Conservation (phyloP, 2,888 invertebrate species). For the Apamea monoglypha region DNA sequence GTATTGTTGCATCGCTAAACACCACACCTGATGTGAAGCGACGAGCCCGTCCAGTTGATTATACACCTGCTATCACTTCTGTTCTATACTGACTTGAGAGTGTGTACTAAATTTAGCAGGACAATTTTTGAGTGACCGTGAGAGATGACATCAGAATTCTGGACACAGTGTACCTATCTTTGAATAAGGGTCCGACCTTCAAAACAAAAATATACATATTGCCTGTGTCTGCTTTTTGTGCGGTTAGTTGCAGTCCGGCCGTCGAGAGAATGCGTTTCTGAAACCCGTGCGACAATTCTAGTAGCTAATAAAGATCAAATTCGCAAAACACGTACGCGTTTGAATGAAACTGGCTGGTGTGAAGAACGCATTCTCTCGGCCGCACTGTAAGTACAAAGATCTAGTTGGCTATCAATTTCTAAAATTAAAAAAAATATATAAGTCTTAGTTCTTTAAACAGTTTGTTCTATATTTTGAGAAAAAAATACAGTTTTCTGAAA, state of each 20-base stretch:
- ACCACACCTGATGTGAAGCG: constrained; percentile 60
- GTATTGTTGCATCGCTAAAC: constrained; percentile 70
- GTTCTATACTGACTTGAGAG: constrained; percentile 30
- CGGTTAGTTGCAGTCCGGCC: not conserved
- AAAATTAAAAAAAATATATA: not conserved
- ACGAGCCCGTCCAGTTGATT: constrained; percentile 55
- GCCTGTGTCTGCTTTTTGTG: not conserved
- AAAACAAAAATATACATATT: not conserved
- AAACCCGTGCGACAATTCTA: not conserved
- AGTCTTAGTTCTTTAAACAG: not conserved
- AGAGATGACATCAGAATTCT: constrained; percentile 21
- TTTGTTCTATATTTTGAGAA: constrained; percentile 14
- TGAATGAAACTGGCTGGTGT: not conserved
- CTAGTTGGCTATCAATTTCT: not conserved
- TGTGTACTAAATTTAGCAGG: constrained; percentile 9
- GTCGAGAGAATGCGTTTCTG: not conserved
- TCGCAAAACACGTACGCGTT: not conserved
- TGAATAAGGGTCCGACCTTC: not conserved
- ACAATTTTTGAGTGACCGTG: constrained; percentile 23
- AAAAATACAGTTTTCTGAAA: constrained; percentile 38
- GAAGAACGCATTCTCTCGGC: not conserved
- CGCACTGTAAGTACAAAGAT: not conserved
- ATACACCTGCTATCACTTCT: constrained; percentile 60
- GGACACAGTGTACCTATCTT: constrained; percentile 14
- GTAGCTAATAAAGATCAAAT: not conserved